Evolutionary conservation across 2,113 vertebrate species (phyloP).

Genomic region (Corapipo altera): DNA sequence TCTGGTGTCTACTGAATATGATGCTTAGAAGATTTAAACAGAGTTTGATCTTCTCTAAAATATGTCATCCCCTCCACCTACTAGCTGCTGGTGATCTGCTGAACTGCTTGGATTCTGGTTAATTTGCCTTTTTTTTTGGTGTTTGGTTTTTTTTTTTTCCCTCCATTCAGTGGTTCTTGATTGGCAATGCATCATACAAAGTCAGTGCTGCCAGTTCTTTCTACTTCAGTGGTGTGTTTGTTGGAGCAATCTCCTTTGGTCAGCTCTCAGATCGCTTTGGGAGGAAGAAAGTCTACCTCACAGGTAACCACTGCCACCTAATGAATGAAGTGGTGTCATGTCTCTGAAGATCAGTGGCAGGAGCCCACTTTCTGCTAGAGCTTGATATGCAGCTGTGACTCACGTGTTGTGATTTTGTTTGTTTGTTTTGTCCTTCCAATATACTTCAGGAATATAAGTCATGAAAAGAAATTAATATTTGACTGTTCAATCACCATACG

Average conservation of each 20-base stretch:
- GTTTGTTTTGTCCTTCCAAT: background rate
- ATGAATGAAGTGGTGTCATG: fast-evolving
- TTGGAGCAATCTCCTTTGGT: slow-evolving; percentile 80
- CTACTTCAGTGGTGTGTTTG: slow-evolving; percentile 82
- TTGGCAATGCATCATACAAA: slow-evolving; percentile 76
- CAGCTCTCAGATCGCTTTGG: slow-evolving; percentile 81
- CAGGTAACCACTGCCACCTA: slow-evolving; percentile 61
- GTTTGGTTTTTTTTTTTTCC: background rate
- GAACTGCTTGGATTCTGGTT: background rate
- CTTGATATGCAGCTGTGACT: background rate
- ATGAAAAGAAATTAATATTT: background rate
- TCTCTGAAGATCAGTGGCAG: background rate
- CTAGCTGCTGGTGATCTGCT: background rate
- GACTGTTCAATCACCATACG: background rate
- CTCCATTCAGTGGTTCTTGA: slow-evolving; percentile 77
- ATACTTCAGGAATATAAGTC: background rate
- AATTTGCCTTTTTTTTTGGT: background rate
- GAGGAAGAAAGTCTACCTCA: slow-evolving; percentile 80
- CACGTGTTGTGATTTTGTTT: background rate
- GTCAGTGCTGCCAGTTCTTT: slow-evolving; percentile 78
- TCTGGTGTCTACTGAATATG: background rate
- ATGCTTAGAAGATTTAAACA: background rate
- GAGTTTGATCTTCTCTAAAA: background rate
- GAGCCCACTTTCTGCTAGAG: background rate
- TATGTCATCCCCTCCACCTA: background rate